Base-by-base conservation (phyloP, 2,797 vertebrate genomes). In the Scleropages formosus region DNA sequence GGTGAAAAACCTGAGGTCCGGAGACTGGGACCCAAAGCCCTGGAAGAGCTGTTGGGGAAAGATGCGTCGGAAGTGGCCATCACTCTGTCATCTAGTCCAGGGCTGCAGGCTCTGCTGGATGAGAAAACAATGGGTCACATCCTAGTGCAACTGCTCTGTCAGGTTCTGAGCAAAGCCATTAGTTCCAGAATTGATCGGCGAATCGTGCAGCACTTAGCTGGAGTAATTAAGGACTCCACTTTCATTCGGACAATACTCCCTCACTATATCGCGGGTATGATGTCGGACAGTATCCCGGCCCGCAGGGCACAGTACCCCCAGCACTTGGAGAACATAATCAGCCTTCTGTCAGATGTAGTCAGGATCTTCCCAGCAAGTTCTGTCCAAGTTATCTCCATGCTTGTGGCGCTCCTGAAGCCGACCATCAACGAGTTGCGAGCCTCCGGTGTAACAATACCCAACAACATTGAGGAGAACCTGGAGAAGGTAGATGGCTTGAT, bases 281-380 rank as follows among this genome's bases (percentile, higher is more conserved):
- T 79, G 77, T 93, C 90, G 1, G 92, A 96, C 79, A 75, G 64
- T 27, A 53, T 79, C 66, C 82, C 86, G 2, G 77, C 46, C 26
- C 85, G 88, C 77, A 88, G 91, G 78, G 84, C 82, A 47, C 84
- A 91, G 31, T 96, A 93, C 81, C 93, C 95, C 4, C 82, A 88
- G 73, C 90, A 95, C 68, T 82, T 98, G 73, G 87, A 84, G 75
- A 91, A 93, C 85, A 95, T 98, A 73, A 73, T 96, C 74, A 82
- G 74, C 51, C 91, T 98, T 72, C 83, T 96, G 64, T 91, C 91
- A 70, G 82, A 95, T 73, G 85, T 98, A 12, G 83, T 95, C 63
- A 94, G 86, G 75, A 88, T 88, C 80, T 98, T 93, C 77, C 96
- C 96, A 1, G 92, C 93, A 49, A 97, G 95, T 82, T 95, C 94